Evolutionary conservation across 2,797 vertebrate genomes (phyloP).

Genomic region (Myotis myotis): DNA sequence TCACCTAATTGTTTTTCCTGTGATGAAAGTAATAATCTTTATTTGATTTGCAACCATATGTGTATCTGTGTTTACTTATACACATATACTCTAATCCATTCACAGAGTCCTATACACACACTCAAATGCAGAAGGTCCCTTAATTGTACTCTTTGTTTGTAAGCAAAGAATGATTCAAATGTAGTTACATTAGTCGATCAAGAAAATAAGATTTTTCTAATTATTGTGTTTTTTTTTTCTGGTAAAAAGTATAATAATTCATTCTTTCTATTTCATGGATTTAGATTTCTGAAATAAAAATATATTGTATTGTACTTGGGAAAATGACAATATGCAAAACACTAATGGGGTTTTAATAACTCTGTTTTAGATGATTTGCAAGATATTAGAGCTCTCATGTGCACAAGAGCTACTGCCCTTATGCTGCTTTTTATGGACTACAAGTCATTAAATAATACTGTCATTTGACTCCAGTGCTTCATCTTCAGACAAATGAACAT

Average conservation of each 20-base stretch:
- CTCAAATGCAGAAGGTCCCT: background rate
- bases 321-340: conserved; percentile 5
- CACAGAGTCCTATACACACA: background rate
- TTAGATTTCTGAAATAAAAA: background rate
- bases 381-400: background rate
- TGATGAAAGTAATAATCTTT: conserved; percentile 18
- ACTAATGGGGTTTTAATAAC: background rate
- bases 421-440: background rate
- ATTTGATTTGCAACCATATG: background rate
- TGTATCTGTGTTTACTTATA: background rate
- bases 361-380: background rate
- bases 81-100: background rate
- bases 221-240: background rate
- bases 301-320: background rate
- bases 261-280: background rate
- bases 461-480: background rate
- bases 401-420: background rate
- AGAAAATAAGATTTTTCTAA: background rate
- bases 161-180: background rate
- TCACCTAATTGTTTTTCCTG: conserved; percentile 14
- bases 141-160: background rate
- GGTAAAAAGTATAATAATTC: background rate
- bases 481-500: background rate
- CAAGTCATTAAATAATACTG: conserved; percentile 5
- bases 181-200: background rate